Evolutionary conservation across 2,113 vertebrate species (phyloP), one percentile per base, ranked within the genome.

Genomic region (Oceanites oceanicus): DNA sequence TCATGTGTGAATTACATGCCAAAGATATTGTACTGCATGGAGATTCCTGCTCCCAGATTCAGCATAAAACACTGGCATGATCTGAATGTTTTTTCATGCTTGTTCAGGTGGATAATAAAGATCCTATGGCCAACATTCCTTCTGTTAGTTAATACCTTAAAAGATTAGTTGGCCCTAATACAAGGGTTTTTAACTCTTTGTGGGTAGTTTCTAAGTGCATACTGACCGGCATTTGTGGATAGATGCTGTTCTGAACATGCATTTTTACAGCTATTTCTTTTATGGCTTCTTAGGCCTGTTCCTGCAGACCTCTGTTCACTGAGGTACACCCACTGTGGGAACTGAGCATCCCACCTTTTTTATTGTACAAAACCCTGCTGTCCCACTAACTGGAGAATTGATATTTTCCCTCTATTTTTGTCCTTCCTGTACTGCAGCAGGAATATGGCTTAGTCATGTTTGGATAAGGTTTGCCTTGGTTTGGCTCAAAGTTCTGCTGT

Each of bases 71-170:
- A 86, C 88, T 88, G 94, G 92, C 97, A 83, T 81, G 92, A 95
- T 95, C 88, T 94, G 86, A 97, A 97, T 97, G 96, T 94, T 96
- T 96, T 97, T 97, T 94, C 97, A 96, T 96, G 96, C 96, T 97
- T 96, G 96, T 97, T 97, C 96, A 97, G 97, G 96, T 97, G 97
- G 94, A 98, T 98, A 97, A 97, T 92, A 96, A 95, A 97, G 96
- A 96, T 95, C 95, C 87, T 77, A 97, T 92, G 88, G 96, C 95
- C 88, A 97, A 91, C 96, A 97, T 97, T 96, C 96, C 96, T 97
- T 92, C 94, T 90, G 97, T 93, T 95, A 96, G 91, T 96, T 97
- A 97, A 97, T 97, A 97, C 93, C 92, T 93, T 96, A 70, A 95
- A 97, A 96, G 97, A 97, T 97, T 94, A 96, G 96, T 82, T 97